Evolutionary conservation across 2,113 vertebrate genomes (phyloP).

Genomic region (Ammodytes marinus): DNA sequence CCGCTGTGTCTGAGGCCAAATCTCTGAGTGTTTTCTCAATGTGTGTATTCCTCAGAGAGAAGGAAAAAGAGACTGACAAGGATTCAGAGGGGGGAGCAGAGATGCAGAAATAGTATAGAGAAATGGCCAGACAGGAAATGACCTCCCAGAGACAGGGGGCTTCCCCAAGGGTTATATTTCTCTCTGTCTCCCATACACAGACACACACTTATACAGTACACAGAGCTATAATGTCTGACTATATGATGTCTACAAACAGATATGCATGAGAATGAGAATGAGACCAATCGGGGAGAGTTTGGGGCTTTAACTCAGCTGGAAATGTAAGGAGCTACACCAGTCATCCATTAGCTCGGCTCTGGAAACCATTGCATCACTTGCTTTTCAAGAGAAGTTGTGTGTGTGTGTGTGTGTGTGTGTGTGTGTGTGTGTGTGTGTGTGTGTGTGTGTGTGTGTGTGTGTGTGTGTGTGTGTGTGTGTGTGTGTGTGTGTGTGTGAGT

Average conservation of each 20-base stretch:
- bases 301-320: constrained; percentile 8
- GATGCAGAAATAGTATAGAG: constrained; percentile 33
- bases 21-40: constrained; percentile 44
- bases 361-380: constrained; percentile 58
- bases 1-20: constrained; percentile 40
- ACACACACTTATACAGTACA: constrained; percentile 33
- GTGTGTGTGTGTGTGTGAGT: not conserved
- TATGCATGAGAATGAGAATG: constrained; percentile 59
- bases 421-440: not conserved
- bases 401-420: too few relatives aligned
- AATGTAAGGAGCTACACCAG: constrained; percentile 26
- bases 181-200: constrained; percentile 41
- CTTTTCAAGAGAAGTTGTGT: constrained; percentile 7
- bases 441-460: not conserved
- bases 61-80: constrained; percentile 17
- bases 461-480: not conserved
- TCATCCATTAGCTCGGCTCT: constrained; percentile 27
- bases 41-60: constrained; percentile 66
- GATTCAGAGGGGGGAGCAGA: not conserved
- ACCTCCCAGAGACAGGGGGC: constrained; percentile 66
- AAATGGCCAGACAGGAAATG: constrained; percentile 73
- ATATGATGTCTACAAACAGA: constrained; percentile 57
- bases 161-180: constrained; percentile 69
- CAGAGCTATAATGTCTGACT: constrained; percentile 42
- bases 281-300: not conserved